Conservation (phyloP, 2,888 invertebrate genomes). For the Tupiocoris notatus region DNA sequence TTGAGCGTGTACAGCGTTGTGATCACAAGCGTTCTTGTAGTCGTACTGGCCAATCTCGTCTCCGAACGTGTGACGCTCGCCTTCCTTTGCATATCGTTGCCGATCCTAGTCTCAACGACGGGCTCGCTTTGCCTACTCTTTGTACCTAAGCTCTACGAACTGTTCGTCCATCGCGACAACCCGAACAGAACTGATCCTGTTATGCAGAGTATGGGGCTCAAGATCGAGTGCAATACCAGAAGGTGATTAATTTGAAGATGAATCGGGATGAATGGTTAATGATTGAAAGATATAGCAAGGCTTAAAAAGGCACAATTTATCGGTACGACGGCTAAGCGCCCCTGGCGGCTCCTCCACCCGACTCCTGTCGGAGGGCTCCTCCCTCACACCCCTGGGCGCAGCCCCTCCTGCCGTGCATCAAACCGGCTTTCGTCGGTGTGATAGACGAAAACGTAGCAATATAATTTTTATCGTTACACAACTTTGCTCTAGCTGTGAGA, state of each 20-base stretch:
- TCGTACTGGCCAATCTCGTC: conserved; percentile 83
- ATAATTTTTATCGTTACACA: no score
- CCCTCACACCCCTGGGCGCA: no score
- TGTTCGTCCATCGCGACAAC: conserved; percentile 55
- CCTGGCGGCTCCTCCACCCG: no score
- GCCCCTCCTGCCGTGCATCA: no score
- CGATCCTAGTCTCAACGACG: conserved; percentile 83
- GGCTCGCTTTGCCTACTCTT: conserved; percentile 82
- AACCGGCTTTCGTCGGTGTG: no score
- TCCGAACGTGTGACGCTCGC: conserved; percentile 77
- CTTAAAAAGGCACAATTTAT: no score
- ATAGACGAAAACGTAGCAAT: no score
- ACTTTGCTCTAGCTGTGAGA: no score
- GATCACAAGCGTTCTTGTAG: conserved; percentile 81
- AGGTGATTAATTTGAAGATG: no score
- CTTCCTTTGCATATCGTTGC: conserved; percentile 76
- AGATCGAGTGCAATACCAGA: conserved; percentile 84
- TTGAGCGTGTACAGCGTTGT: conserved; percentile 91
- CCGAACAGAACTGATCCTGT: conserved; percentile 63
- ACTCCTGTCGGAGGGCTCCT: no score
- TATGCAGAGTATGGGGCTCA: conserved; percentile 83
- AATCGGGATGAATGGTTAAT: not conserved
- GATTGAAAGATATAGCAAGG: not conserved
- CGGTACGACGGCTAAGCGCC: no score
- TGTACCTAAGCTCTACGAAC: conserved; percentile 78